These are phyloP conservation scores for Hemichromis elongatus DNA, from an alignment of 2,113 vertebrate species.

Conservation along the genomic window DNA sequence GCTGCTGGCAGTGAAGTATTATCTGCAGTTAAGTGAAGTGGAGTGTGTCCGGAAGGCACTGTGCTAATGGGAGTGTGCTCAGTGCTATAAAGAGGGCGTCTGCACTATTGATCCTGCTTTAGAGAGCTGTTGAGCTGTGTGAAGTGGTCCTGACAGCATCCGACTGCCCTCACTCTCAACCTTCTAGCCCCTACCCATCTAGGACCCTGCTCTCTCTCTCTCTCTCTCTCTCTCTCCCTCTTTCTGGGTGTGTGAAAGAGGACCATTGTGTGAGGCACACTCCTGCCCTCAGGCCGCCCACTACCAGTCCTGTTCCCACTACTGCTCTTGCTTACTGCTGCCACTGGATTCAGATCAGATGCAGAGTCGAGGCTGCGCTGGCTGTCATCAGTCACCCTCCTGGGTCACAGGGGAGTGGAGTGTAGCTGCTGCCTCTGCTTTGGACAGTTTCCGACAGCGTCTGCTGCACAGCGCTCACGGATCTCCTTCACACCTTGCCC, in stretches of 20 bases:
- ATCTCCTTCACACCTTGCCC: slow-evolving; percentile 51
- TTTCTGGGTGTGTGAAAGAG: slow-evolving; percentile 76
- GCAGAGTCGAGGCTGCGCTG: slow-evolving; percentile 76
- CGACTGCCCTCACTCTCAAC: slow-evolving; percentile 33
- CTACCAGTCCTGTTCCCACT: slow-evolving; percentile 62
- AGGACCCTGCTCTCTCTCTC: slow-evolving; percentile 42
- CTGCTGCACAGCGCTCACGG: slow-evolving; percentile 67
- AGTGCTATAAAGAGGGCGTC: slow-evolving; percentile 32
- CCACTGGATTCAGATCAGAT: slow-evolving; percentile 72
- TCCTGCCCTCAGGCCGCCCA: slow-evolving; percentile 77
- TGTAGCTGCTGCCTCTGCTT: slow-evolving; percentile 74
- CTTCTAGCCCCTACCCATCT: slow-evolving; percentile 46
- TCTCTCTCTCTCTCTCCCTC: slow-evolving; percentile 33
- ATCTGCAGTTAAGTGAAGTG: slow-evolving; percentile 45
- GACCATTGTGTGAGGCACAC: slow-evolving; percentile 86
- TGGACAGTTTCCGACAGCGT: slow-evolving; percentile 76
- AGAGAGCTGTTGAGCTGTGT: slow-evolving; percentile 63
- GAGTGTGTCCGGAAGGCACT: slow-evolving; percentile 59
- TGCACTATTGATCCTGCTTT: slow-evolving; percentile 69
- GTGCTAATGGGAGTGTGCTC: slow-evolving; percentile 57
- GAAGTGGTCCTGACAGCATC: slow-evolving; percentile 56
- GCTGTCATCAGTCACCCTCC: slow-evolving; percentile 74
- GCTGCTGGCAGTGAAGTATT: slow-evolving; percentile 22
- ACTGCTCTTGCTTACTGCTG: slow-evolving; percentile 33
- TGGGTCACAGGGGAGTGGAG: slow-evolving; percentile 80